Evolutionary conservation across 2,888 invertebrate genomes (phyloP), one percentile per base, ranked within the genome.

Genomic region (Ophraella communa): DNA sequence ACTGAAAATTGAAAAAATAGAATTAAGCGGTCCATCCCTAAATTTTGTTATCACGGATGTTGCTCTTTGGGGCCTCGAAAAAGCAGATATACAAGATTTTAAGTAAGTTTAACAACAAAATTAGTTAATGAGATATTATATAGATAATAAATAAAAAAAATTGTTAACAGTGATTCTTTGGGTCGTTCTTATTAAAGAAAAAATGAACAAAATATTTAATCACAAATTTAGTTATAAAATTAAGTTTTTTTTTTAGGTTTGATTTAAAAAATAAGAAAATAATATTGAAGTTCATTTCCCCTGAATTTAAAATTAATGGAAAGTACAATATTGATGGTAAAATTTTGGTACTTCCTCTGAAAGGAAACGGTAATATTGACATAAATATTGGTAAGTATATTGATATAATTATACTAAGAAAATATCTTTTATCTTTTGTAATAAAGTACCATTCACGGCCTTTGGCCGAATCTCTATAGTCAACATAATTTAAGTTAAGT

Each of bases 1-100:
- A 0, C 53, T 79, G 27, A 60, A 76, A 45, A 47, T 77, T 14
- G 70, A 72, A 7, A 57, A 61, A 57, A 64, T 76, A 24, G 65
- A 65, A 3, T 63, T 73, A 2, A 67, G 71, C 52, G 64, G 72
- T 11, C 71, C 72, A 7, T 65, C 67, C 11, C 55, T 77, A 18
- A 72, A 72, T 20, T 49, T 77, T 14, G 49, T 39, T 20, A 55
- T 76, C 4, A 66, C 47, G 1, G 60, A 76, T 53, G 54, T 73
- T 10, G 62, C 56, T 23, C 54, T 76, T 0, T 60, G 53, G 27
- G 76, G 76, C 10, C 47, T 75, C 8, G 73, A 73, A 8, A 70
- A 70, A 21, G 57, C 69, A 8, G 57, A 66, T 3, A 21, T 75
- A 14, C 62, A 27, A 10, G 64, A 68, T 24, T 51, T 71, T n/a